Percentiles rank a stretch among this genome's conserved stretches.
Conservation (phyloP, 2,888 invertebrate genomes). For the Philhelius pedissequus region DNA sequence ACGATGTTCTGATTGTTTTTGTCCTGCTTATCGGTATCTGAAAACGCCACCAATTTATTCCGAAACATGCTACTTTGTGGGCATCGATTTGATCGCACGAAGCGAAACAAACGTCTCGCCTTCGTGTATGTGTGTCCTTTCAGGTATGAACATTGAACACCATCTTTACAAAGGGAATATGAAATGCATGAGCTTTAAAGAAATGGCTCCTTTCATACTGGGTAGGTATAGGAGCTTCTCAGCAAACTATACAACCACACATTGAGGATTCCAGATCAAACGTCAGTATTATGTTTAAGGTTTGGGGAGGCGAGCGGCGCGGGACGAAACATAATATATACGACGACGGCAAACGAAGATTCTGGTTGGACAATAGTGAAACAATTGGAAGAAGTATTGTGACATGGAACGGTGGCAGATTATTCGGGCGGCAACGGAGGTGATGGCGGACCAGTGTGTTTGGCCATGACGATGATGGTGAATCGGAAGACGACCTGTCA, state of each 20-base stretch:
- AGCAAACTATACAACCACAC: conserved; percentile 29
- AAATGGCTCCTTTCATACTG: conserved; percentile 29
- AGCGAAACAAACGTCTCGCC: conserved; percentile 36
- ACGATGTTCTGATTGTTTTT: conserved; percentile 60
- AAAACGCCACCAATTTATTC: conserved; percentile 69
- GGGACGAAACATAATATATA: conserved; percentile 3
- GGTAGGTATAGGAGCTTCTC: conserved; percentile 10
- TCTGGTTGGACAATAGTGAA: conserved; percentile 57
- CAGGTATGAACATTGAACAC: neutral
- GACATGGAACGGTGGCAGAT: neutral
- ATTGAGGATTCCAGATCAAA: conserved; percentile 32
- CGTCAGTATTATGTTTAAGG: neutral
- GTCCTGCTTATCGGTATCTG: conserved; percentile 65
- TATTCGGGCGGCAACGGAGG: neutral
- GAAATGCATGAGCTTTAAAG: conserved; percentile 40
- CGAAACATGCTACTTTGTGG: conserved; percentile 68
- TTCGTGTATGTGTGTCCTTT: conserved; percentile 2
- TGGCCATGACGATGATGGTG: conserved; percentile 41
- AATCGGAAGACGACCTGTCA: conserved; percentile 59
- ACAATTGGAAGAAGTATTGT: conserved; percentile 57
- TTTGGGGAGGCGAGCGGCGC: neutral
- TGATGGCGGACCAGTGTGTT: neutral
- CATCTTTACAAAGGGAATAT: neutral
- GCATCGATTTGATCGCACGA: conserved; percentile 66
- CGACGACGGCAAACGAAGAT: conserved; percentile 27